Evolutionary conservation across 1,140 invertebrate genomes (phyloP).

Genomic region (Zaprionus capensis): DNA sequence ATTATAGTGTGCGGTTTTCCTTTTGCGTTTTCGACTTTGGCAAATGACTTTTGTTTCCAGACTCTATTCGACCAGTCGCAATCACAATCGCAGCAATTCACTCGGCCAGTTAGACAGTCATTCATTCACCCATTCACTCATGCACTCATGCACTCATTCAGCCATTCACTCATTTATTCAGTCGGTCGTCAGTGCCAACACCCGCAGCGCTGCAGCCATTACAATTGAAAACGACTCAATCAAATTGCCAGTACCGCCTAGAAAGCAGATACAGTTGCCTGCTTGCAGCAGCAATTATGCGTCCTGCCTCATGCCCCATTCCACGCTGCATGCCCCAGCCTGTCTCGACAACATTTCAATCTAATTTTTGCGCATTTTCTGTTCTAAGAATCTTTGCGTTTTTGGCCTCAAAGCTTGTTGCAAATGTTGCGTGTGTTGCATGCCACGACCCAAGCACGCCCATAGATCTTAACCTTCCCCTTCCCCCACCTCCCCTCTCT

Average conservation of each 20-base stretch:
- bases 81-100: neutral
- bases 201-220: constrained; percentile 75
- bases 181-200: constrained; percentile 73
- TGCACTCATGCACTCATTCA: constrained; percentile 8
- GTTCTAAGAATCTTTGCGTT: constrained; percentile 74
- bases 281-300: constrained; percentile 71
- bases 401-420: constrained; percentile 41
- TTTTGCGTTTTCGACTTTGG: constrained; percentile 56
- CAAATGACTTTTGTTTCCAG: constrained; percentile 74
- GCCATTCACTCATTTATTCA: constrained; percentile 34
- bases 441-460: constrained; percentile 25
- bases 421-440: constrained; percentile 61
- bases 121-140: constrained; percentile 6
- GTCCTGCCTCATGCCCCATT: neutral
- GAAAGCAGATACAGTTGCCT: constrained; percentile 14
- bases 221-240: constrained; percentile 82
- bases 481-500: neutral
- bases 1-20: constrained; percentile 70
- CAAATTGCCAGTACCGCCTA: constrained; percentile 59
- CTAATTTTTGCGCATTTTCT: constrained; percentile 71
- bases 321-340: neutral
- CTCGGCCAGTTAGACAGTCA: constrained; percentile 6
- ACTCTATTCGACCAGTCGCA: neutral
- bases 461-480: constrained; percentile 13
- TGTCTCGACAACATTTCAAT: constrained; percentile 67